Evolutionary conservation across 2,888 invertebrate species (phyloP).

Genomic region (Ashinkailepas kermadecensis): DNA sequence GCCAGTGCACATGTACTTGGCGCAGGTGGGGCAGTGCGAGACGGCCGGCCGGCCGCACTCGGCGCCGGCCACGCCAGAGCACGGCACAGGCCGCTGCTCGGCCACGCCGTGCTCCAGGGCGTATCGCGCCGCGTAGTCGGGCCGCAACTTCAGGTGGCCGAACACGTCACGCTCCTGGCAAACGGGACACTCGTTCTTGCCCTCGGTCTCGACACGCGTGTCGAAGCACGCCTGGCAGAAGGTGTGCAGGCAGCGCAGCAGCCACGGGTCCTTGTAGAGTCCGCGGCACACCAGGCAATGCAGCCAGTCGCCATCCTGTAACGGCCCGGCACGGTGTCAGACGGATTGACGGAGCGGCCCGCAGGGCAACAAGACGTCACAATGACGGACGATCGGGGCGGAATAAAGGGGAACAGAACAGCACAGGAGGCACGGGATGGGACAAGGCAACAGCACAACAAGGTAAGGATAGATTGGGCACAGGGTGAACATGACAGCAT

Average conservation of each 20-base stretch:
- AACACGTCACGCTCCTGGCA: conserved; percentile 20
- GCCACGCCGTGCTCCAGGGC: not conserved
- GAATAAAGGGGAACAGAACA: too few species aligned
- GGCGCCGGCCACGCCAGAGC: not conserved
- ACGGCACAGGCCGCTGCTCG: not conserved
- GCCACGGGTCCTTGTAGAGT: conserved; percentile 36
- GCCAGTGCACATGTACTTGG: conserved; percentile 13
- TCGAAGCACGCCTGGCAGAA: conserved; percentile 77
- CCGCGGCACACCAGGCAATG: conserved; percentile 9
- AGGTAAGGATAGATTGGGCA: too few species aligned
- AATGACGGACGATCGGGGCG: too few species aligned
- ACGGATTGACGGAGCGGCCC: too few species aligned
- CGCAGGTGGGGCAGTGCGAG: conserved; percentile 11
- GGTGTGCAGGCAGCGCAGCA: conserved; percentile 71
- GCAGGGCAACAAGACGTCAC: too few species aligned
- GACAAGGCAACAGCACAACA: too few species aligned
- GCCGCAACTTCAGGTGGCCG: conserved; percentile 23
- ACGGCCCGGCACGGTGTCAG: too few species aligned
- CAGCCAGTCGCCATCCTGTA: conserved; percentile 15
- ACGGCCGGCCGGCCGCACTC: conserved; percentile 20
- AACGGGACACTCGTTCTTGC: conserved; percentile 15
- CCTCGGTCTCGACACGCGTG: conserved; percentile 41
- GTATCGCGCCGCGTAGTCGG: conserved; percentile 17
- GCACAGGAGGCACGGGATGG: too few species aligned
- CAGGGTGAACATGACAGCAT: too few species aligned